Conservation (phyloP, 2,113 vertebrate species). For the Platycercus adscitus region DNA sequence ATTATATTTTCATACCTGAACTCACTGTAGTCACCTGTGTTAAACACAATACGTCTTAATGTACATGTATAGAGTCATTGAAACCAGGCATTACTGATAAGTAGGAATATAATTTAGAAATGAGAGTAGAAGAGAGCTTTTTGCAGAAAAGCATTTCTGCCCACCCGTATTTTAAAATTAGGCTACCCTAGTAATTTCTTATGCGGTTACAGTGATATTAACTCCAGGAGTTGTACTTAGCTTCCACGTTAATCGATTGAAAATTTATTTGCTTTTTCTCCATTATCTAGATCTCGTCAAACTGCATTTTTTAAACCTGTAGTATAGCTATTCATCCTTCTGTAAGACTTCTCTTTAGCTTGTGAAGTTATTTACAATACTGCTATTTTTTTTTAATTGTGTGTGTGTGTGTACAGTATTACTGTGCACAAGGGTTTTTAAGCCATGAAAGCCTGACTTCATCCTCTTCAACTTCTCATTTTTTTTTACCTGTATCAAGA, state of each 20-base stretch:
- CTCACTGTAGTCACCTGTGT: not conserved
- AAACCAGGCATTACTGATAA: not conserved
- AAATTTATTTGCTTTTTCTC: not conserved
- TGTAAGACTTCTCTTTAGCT: not conserved
- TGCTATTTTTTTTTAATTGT: too few species aligned
- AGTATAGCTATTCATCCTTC: not conserved
- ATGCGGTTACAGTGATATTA: not conserved
- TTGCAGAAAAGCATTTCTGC: not conserved
- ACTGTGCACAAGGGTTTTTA: not conserved
- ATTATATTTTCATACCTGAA: not conserved
- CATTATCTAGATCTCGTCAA: not conserved
- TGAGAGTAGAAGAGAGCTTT: not conserved
- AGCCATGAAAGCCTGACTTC: not conserved
- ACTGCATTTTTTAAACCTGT: not conserved
- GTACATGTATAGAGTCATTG: not conserved
- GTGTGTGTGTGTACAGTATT: not conserved
- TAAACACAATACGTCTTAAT: not conserved
- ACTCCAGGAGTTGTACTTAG: not conserved
- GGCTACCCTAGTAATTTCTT: not conserved
- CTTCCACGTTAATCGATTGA: not conserved
- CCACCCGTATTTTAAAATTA: not conserved
- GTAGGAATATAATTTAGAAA: not conserved
- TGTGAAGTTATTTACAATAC: not conserved
- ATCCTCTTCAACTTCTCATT: not conserved
- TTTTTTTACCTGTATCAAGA: not conserved